Evolutionary conservation across 1,140 invertebrate genomes (phyloP).

Genomic region (roundworm (Caenorhabditis elegans)): WBcel235 BX284603.4:8426501-8427000

Average conservation of each 20-base stretch:
- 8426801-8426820: neutral
- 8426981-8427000: neutral
- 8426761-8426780: too few relatives aligned
- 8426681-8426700: too few relatives aligned
- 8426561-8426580: neutral
- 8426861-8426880: conserved; percentile 18
- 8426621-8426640: neutral
- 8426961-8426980: too few relatives aligned
- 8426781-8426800: too few relatives aligned
- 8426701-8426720: too few relatives aligned
- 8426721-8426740: too few relatives aligned
- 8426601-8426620: neutral
- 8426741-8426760: too few relatives aligned
- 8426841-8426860: conserved; percentile 40
- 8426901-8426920: neutral
- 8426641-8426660: neutral
- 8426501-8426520: too few relatives aligned
- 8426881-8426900: neutral
- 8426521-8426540: too few relatives aligned
- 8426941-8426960: neutral
- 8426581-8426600: neutral
- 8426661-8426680: neutral
- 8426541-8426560: neutral
- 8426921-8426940: neutral
- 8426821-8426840: conserved; percentile 1